Base-by-base conservation (phyloP, 2,888 invertebrate species). In the Vesta saturnalis region DNA sequence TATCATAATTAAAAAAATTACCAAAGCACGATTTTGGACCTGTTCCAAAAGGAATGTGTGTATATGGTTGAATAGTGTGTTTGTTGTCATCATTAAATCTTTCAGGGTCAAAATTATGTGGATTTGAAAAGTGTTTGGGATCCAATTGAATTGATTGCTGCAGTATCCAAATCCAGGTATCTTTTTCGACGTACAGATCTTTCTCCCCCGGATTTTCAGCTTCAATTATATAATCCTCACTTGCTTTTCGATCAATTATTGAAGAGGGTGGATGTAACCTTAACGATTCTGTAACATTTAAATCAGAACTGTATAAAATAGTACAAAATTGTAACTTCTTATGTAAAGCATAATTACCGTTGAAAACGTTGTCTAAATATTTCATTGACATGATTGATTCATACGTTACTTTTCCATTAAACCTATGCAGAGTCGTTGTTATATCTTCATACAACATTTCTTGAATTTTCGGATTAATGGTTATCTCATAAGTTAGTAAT, bases 81-180 rank as follows among this genome's bases (percentile, higher is more conserved):
- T 85, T 87, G 69, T 85, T 86, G 12, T 87, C 86, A 0, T 83
- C 82, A 72, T 85, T 83, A 74, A 88, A 89, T 64, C 89, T 81
- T 67, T 87, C 87, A 0, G 86, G 86, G 43, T 81, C 82, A 72
- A 87, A 87, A 49, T 82, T 80, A 0, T 85, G 77, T 0, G 89
- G 89, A 19, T 88, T 83, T 0, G 87, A 86, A 72, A 86, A 89
- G 71, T 85, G 81, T 6, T 86, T 80, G 0, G 86, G 84, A 74
- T 89, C 88, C 80, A 84, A 85, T 61, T 89, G 88, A 4, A 89
- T 76, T 0, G 85, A 86, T 60, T 84, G 83, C 4, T 85, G 74
- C 0, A 87, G 85, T 63, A 87, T 82, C 8, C 82, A 83, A 0
- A 89, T 69, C 0, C 35, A 60, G 8, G 73, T 14, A 39, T 68